Percentiles rank a stretch among this genome's conserved stretches.
phyloP scores from a whole-genome alignment of 2,888 invertebrate species.

The Acrocyrtus sp. region DNA sequence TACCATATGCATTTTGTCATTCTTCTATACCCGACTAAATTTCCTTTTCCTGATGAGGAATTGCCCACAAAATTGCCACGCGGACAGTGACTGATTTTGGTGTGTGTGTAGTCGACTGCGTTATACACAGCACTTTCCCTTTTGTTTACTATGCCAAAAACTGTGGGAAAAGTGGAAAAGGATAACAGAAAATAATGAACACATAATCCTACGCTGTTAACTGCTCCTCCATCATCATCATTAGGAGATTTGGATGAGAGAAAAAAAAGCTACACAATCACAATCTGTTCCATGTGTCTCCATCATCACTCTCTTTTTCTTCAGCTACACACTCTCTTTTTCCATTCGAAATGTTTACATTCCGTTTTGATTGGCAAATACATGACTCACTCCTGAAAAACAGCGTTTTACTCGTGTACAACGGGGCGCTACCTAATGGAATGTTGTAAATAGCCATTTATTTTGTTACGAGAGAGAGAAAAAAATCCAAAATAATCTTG shows the following conservation, averaged over 20 bases:
- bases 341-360: constrained; percentile 43
- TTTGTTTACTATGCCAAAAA: constrained; percentile 42
- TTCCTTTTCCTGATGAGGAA: neutral
- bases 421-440: neutral
- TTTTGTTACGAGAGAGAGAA: no score
- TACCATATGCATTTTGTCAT: neutral
- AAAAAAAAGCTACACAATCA: no score
- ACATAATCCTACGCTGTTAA: neutral
- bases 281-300: no score
- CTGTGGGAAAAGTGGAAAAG: constrained; percentile 14
- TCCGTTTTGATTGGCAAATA: constrained; percentile 30
- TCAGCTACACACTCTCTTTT: neutral
- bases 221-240: no score
- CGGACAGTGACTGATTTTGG: constrained; percentile 39
- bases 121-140: constrained; percentile 27
- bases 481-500: no score
- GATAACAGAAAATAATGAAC: neutral
- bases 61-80: constrained; percentile 2
- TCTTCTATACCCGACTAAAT: neutral
- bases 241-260: no score
- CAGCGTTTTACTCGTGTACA: neutral
- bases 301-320: neutral
- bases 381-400: constrained; percentile 21
- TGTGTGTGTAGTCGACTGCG: neutral
- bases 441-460: neutral